Percentiles rank a stretch among this genome's conserved stretches.
Conservation (phyloP, 2,113 vertebrate genomes). For the Erpornis zantholeuca region DNA sequence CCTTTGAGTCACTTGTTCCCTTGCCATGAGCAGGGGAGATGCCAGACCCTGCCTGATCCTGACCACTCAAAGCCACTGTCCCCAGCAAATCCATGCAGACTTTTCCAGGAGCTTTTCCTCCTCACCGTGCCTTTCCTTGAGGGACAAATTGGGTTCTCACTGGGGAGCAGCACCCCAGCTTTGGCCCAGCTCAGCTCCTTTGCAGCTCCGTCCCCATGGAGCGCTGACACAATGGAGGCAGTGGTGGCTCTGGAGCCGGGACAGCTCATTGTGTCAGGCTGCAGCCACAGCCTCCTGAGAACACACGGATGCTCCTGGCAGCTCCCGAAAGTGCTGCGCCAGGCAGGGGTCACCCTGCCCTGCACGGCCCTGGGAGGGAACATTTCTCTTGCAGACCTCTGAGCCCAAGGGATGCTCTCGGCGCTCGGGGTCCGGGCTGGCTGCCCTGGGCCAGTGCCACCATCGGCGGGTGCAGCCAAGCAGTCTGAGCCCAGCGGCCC, state of each 20-base stretch:
- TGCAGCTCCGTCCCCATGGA: background rate
- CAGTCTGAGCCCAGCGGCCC: background rate
- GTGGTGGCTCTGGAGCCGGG: background rate
- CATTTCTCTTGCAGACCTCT: accelerated
- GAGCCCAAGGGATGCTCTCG: background rate
- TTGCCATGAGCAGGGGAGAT: accelerated
- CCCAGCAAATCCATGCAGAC: accelerated
- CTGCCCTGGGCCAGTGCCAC: background rate
- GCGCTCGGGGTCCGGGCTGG: background rate
- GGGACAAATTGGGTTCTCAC: accelerated
- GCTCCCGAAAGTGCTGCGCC: background rate
- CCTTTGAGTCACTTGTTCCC: accelerated
- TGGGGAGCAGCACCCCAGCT: background rate
- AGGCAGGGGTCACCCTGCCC: background rate
- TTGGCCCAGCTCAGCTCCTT: background rate
- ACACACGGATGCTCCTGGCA: background rate
- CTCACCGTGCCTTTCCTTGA: background rate
- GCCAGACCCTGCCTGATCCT: background rate
- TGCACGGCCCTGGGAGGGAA: background rate
- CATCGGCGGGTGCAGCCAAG: background rate
- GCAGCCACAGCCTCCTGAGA: background rate
- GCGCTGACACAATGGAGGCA: background rate
- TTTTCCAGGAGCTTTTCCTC: background rate
- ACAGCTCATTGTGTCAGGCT: constrained; percentile 2
- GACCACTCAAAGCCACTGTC: accelerated